Base-by-base conservation (phyloP, 2,797 vertebrate species). In the Valencia hispanica region DNA sequence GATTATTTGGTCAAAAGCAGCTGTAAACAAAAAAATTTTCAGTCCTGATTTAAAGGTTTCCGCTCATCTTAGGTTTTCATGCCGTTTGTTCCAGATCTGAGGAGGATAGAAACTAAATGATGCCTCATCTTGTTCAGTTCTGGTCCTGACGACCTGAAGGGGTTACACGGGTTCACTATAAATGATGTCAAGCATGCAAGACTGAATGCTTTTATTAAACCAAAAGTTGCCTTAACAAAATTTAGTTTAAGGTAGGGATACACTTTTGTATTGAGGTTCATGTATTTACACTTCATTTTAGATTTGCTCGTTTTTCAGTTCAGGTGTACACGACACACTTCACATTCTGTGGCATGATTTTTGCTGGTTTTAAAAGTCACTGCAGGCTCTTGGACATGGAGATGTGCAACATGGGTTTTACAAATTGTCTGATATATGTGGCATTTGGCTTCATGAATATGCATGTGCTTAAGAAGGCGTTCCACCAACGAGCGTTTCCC, bases 361-460 rank as follows among this genome's bases (percentile, higher is more conserved):
- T 30, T 57, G 11, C 17, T 36, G 34, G 3, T 63, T 41, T 65
- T 39, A 39, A 39, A 18, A 65, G 63, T 65, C 20, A 41, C 63
- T 65, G 11, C 47, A 68, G 27, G 50, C 59, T 69, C 27, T n/a
- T 41, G 41, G 43, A 43, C 32, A 78, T 76, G 36, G 18, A 17
- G 17, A 68, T n/a, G 4, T 4, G 20, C 0, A 50, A 43, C 7
- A 66, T 36, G 41, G 41, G 27, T 14, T 84, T 80, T 85, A 77
- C 9, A 78, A 51, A 81, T 84, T 74, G 41, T 41, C 34, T 88
- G 79, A 91, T 80, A 81, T 86, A 87, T 87, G 69, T 78, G 48
- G 73, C 61, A 61, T 75, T 81, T 12, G 30, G 22, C 27, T 3
- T 65, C 73, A 86, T 93, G 88, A 92, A 92, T 92, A 91, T 91